These are phyloP conservation scores for Morinoia aosen DNA, from an alignment of 2,888 invertebrate species.

Conservation along the genomic window DNA sequence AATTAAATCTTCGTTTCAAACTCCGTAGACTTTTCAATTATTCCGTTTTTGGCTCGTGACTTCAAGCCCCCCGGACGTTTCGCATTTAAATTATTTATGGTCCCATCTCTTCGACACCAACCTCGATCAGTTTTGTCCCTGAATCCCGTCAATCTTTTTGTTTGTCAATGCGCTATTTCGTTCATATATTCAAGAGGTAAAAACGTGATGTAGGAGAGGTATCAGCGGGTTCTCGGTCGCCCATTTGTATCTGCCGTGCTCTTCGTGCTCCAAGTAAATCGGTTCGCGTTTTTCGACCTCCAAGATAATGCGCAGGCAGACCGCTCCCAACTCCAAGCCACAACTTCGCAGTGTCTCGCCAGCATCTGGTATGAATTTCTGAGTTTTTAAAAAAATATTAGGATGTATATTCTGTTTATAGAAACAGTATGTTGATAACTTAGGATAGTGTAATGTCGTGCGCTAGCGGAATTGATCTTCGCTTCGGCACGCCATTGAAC, in stretches of 20 bases:
- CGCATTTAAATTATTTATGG: background rate
- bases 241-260: constrained; percentile 36
- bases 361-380: background rate
- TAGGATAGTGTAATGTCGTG: too few relatives aligned
- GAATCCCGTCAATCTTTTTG: constrained; percentile 26
- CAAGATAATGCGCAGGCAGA: background rate
- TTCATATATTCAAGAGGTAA: constrained; percentile 5
- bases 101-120: background rate
- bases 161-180: background rate
- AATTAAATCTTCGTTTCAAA: background rate
- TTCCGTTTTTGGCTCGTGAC: background rate
- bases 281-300: constrained; percentile 23
- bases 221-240: background rate
- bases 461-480: too few relatives aligned
- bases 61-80: background rate
- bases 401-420: background rate
- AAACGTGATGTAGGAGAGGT: constrained; percentile 32
- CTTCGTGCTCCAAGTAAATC: constrained; percentile 29
- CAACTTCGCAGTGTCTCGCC: background rate
- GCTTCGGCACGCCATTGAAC: too few relatives aligned
- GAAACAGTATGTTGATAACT: too few relatives aligned
- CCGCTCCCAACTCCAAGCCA: background rate
- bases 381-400: background rate
- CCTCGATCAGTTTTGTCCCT: background rate
- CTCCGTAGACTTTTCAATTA: background rate